These are phyloP conservation scores for Tromatobia lineatoria DNA, from an alignment of 2,888 invertebrate genomes.

Conservation along the genomic window DNA sequence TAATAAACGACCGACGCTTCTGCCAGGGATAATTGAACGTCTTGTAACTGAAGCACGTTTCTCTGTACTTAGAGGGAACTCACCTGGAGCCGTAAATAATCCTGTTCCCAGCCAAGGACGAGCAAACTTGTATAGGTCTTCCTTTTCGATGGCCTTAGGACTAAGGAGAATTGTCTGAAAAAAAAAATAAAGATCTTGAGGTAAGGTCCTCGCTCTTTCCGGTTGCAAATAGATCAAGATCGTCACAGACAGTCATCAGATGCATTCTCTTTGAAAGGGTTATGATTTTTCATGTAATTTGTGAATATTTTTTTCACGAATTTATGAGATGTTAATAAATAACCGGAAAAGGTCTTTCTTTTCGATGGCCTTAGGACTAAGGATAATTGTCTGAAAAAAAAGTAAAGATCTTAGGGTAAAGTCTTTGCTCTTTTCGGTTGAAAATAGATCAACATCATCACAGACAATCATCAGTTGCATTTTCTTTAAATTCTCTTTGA, in stretches of 20 bases:
- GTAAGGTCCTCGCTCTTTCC: no score
- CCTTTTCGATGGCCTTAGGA: conserved; percentile 76
- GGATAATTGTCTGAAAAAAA: no score
- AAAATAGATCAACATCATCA: no score
- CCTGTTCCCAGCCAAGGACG: conserved; percentile 76
- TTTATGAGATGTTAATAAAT: no score
- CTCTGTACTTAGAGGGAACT: conserved; percentile 62
- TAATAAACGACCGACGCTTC: conserved; percentile 66
- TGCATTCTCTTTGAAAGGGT: background rate
- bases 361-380: no score
- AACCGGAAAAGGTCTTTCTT: no score
- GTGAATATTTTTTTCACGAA: no score
- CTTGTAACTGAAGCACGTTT: conserved; percentile 76
- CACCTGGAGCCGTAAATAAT: conserved; percentile 77
- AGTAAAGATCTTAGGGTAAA: no score
- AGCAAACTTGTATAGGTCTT: conserved; percentile 72
- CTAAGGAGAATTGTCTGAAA: conserved; percentile 73
- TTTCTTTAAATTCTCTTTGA: no score
- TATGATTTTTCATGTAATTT: no score
- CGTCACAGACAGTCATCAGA: background rate
- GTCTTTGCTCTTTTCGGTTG: no score
- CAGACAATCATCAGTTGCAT: no score
- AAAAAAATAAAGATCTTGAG: background rate
- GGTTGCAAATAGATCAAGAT: background rate
- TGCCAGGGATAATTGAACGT: conserved; percentile 70